Percentiles rank a stretch among this genome's conserved stretches.
phyloP scores from a whole-genome alignment of 1,140 invertebrate species.

The Bombus balteatus region DNA sequence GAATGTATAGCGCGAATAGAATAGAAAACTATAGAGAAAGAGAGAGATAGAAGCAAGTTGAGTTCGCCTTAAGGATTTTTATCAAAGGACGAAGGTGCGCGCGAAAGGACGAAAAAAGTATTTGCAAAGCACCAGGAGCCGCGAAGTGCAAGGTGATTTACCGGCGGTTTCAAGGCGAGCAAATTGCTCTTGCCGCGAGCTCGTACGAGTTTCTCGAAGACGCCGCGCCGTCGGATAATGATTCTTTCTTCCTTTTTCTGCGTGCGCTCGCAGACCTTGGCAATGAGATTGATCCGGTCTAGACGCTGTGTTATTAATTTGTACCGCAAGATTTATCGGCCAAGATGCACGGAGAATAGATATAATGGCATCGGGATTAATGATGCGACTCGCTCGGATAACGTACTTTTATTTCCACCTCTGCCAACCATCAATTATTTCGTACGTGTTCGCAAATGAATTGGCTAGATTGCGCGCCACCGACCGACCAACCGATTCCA shows the following conservation, averaged over 20 bases:
- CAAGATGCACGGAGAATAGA: neutral
- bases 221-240: conserved; percentile 17
- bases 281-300: conserved; percentile 56
- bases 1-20: neutral
- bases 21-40: neutral
- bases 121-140: conserved; percentile 26
- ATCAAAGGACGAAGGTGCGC: neutral
- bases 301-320: conserved; percentile 50
- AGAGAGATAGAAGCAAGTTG: neutral
- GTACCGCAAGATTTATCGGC: conserved; percentile 52
- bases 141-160: conserved; percentile 47
- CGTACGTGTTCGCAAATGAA: conserved; percentile 12
- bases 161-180: conserved; percentile 38
- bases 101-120: neutral
- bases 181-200: conserved; percentile 46
- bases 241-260: neutral
- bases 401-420: conserved; percentile 36
- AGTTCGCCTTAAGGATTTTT: conserved; percentile 12
- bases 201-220: conserved; percentile 35
- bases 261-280: conserved; percentile 42
- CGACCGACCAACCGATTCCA: too few species aligned
- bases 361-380: conserved; percentile 47
- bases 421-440: conserved; percentile 42
- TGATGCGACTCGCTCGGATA: conserved; percentile 29
- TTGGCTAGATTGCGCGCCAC: neutral